A percentile compares a stretch with the other conserved stretches of the same genome.
These are phyloP conservation scores for Planiliza haematocheilus DNA, from an alignment of 2,113 vertebrate genomes.

Conservation along the genomic window DNA sequence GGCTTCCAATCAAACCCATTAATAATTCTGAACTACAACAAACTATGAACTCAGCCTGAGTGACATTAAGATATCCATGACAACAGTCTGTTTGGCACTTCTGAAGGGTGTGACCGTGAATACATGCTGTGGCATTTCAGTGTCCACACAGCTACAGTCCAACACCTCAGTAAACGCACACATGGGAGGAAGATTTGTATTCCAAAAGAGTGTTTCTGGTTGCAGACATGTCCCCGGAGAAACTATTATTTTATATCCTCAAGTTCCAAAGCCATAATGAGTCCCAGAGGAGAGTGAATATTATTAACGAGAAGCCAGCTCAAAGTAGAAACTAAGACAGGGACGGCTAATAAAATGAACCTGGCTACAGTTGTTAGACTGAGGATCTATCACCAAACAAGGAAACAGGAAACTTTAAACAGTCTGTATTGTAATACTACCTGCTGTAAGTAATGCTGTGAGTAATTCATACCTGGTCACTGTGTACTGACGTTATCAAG, in stretches of 20 bases:
- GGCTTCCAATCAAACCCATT: slow-evolving; percentile 36
- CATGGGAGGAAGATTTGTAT: slow-evolving; percentile 15
- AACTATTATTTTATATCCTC: slow-evolving; percentile 74
- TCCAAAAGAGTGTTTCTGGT: slow-evolving; percentile 43
- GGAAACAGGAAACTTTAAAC: slow-evolving; percentile 1
- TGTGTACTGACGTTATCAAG: no score
- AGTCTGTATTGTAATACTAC: background rate
- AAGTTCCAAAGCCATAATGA: slow-evolving; percentile 65
- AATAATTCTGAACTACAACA: slow-evolving; percentile 24
- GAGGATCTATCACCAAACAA: slow-evolving; percentile 33
- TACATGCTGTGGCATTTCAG: slow-evolving; percentile 34
- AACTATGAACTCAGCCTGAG: slow-evolving; percentile 23
- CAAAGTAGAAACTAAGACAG: slow-evolving; percentile 47
- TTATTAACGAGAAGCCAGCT: slow-evolving; percentile 39
- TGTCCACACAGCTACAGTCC: slow-evolving; percentile 24
- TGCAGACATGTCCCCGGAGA: slow-evolving; percentile 54
- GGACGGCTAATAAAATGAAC: slow-evolving; percentile 39
- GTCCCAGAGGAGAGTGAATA: slow-evolving; percentile 39
- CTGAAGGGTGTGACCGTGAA: slow-evolving; percentile 24
- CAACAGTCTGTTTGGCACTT: slow-evolving; percentile 45
- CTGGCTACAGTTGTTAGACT: slow-evolving; percentile 38
- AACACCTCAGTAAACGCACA: slow-evolving; percentile 16
- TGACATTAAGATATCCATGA: slow-evolving; percentile 59
- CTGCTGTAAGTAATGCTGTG: background rate
- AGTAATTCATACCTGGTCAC: background rate